Evolutionary conservation across 2,888 invertebrate genomes (phyloP), one percentile per base, ranked within the genome.

Genomic region (Eupithecia tripunctaria): DNA sequence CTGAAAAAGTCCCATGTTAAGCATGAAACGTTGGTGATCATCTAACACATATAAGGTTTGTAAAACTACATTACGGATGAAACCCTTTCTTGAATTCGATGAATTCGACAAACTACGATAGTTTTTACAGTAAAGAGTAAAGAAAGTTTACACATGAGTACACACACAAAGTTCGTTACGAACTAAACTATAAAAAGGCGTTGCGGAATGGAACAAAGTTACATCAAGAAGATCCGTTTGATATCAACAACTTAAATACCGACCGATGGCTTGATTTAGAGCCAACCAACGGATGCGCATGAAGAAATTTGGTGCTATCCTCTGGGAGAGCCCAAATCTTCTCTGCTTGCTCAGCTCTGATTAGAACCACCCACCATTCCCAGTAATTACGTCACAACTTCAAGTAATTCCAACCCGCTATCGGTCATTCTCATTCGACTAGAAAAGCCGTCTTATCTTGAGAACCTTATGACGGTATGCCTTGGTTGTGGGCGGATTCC

Each of bases 371-470:
- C 60, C 25, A 7, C 29, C 8, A 29, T 29, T 29, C 25, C 2
- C 14, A 64, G 64, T 64, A 38, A 64, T 64, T 18, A 43, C 7
- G 64, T 64, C 38, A 21, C 64, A 25, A 7, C 21, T 64, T 38
- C 36, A 60, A 68, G 65, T 51, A n/a, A 65, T 73, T 67, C 21
- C 59, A 70, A 51, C 59, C 18, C 18, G 29, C 60, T 75, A 78
- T 78, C 79, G 73, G 63, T 56, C 78, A 60, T 64, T 75, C 75
- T 71, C 74, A 72, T 77, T 76, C 74, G 74, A 74, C 78, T 75
- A 74, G 66, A 73, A 79, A 72, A 73, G 73, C 73, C 60, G 62
- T n/a, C 77, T 79, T 79, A 79, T 76, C 76, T 73, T 74, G 68
- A 73, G 74, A 76, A 76, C 74, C 59, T 64, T 43, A 70, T 77